These are phyloP conservation scores for Augiades crinisus DNA, from an alignment of 2,888 invertebrate genomes.

Conservation along the genomic window DNA sequence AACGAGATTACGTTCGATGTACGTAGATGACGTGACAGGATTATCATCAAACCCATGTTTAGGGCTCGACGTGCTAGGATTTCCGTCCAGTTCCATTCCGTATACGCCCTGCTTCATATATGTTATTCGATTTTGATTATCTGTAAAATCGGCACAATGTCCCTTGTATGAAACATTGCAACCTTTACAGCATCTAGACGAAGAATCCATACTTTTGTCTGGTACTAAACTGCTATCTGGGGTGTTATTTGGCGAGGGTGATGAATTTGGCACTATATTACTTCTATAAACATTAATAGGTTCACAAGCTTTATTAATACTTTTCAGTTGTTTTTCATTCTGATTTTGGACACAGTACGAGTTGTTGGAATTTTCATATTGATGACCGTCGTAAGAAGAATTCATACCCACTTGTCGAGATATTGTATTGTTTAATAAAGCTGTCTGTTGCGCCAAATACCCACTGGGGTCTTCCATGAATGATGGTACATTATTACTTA, in stretches of 20 bases:
- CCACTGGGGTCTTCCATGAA: constrained; percentile 96
- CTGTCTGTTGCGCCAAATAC: constrained; percentile 94
- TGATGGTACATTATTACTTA: constrained; percentile 85
- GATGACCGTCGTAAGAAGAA: constrained; percentile 54
- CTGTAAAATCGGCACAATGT: constrained; percentile 59
- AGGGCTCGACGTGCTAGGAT: constrained; percentile 77
- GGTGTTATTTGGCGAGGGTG: constrained; percentile 66
- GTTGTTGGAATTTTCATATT: constrained; percentile 51
- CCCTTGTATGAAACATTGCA: constrained; percentile 70
- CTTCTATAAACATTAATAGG: constrained; percentile 53
- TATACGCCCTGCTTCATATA: constrained; percentile 66
- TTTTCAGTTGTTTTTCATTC: constrained; percentile 51
- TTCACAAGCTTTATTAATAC: constrained; percentile 49
- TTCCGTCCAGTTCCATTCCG: constrained; percentile 74
- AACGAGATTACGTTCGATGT: constrained; percentile 78
- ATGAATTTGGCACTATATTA: constrained; percentile 59
- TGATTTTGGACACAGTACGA: constrained; percentile 50
- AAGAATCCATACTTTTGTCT: constrained; percentile 55
- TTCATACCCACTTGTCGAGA: constrained; percentile 83
- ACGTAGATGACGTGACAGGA: constrained; percentile 87
- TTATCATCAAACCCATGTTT: constrained; percentile 78
- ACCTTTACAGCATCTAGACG: constrained; percentile 76
- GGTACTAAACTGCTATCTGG: constrained; percentile 73
- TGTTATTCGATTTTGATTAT: constrained; percentile 61
- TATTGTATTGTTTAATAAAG: constrained; percentile 91